Evolutionary conservation across 2,888 invertebrate genomes (phyloP).

Genomic region (Neoscelio sp.): DNA sequence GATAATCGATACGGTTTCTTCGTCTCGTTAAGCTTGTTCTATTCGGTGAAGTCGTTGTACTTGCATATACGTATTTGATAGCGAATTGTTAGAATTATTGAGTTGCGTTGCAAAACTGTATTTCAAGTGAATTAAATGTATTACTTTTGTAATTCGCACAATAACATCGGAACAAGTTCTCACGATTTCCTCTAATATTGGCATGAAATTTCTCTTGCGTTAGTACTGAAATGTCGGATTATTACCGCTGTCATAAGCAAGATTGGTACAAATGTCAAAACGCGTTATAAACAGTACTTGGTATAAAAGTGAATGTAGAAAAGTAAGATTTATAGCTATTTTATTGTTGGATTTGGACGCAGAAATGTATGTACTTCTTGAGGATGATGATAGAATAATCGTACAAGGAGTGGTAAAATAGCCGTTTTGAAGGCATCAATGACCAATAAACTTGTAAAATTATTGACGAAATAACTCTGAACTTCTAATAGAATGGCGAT

Average conservation of each 20-base stretch:
- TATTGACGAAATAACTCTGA: conserved; percentile 18
- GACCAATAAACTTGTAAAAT: conserved; percentile 53
- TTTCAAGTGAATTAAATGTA: too few relatives aligned
- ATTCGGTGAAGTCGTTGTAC: background rate
- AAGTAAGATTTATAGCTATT: conserved; percentile 51
- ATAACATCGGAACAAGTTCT: too few relatives aligned
- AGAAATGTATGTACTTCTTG: conserved; percentile 16
- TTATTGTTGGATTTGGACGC: conserved; percentile 43
- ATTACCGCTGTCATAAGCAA: conserved; percentile 19
- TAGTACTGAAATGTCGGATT: conserved; percentile 11
- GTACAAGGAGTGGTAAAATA: conserved; percentile 16
- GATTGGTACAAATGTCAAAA: conserved; percentile 43
- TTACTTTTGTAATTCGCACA: too few relatives aligned
- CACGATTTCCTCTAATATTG: too few relatives aligned
- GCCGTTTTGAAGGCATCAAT: conserved; percentile 28
- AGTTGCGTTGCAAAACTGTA: too few relatives aligned
- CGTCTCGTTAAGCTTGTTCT: too few relatives aligned
- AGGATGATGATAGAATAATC: conserved; percentile 51
- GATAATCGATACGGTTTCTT: too few relatives aligned
- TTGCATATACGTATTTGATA: too few relatives aligned
- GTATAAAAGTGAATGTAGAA: conserved; percentile 41
- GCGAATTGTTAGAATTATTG: too few relatives aligned
- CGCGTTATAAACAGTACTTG: conserved; percentile 6
- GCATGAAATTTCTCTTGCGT: conserved; percentile 22
- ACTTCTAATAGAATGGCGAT: too few relatives aligned